Conservation (phyloP, 2,888 invertebrate genomes). For the Caenorhabditis uteleia region DNA sequence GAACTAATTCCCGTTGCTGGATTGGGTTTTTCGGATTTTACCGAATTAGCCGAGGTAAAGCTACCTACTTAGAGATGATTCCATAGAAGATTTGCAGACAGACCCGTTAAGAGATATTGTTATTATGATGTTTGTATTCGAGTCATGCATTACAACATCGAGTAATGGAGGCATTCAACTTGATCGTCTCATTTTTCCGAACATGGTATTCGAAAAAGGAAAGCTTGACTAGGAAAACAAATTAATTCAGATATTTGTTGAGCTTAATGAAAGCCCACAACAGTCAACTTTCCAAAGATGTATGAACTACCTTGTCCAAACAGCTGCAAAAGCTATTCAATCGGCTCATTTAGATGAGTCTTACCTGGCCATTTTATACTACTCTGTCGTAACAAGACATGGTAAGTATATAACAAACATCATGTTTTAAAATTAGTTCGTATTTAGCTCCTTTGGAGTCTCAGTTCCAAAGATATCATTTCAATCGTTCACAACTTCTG, state of each 20-base stretch:
- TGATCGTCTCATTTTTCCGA: slow-evolving; percentile 25
- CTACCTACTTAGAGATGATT: not conserved
- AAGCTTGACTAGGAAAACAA: not conserved
- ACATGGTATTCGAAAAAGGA: slow-evolving; percentile 6
- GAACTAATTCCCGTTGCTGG: too few species aligned
- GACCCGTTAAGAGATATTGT: slow-evolving; percentile 15
- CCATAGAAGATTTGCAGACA: slow-evolving; percentile 6
- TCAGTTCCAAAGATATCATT: too few species aligned
- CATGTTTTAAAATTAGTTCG: too few species aligned
- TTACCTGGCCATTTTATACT: not conserved
- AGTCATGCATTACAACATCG: slow-evolving; percentile 16
- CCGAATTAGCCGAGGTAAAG: too few species aligned
- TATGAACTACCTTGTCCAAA: slow-evolving; percentile 12
- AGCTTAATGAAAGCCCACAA: slow-evolving; percentile 7
- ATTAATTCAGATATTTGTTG: slow-evolving; percentile 8
- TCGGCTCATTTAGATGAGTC: slow-evolving; percentile 20
- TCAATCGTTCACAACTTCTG: too few species aligned
- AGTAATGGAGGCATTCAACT: slow-evolving; percentile 33
- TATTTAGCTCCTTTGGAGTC: too few species aligned
- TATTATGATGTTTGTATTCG: slow-evolving; percentile 15
- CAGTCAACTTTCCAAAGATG: not conserved
- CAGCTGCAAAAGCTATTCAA: slow-evolving; percentile 9
- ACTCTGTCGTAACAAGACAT: too few species aligned
- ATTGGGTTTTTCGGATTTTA: too few species aligned
- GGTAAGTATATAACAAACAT: too few species aligned